Evolutionary conservation across 2,888 invertebrate genomes (phyloP).

Genomic region (Chrysodeixis includens): DNA sequence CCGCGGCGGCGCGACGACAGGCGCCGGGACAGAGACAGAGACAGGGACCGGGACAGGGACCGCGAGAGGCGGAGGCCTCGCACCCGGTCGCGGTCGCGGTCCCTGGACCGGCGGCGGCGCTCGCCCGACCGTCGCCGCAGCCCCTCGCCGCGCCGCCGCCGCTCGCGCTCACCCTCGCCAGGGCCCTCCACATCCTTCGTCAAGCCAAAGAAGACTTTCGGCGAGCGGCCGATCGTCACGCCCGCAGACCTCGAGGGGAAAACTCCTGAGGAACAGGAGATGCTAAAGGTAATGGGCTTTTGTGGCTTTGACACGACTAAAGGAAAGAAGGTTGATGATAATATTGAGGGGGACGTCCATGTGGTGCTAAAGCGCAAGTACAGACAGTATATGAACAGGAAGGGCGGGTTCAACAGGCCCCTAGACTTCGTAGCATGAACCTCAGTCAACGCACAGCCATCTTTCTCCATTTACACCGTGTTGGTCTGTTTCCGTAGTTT

Average conservation of each 20-base stretch:
- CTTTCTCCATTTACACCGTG: constrained; percentile 9
- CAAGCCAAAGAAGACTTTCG: constrained; percentile 79
- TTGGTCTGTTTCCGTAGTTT: constrained; percentile 49
- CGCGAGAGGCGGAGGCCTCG: constrained; percentile 81
- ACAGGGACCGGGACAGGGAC: constrained; percentile 79
- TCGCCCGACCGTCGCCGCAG: constrained; percentile 80
- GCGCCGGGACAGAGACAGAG: constrained; percentile 65
- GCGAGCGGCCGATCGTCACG: constrained; percentile 91
- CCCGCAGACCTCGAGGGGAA: constrained; percentile 97
- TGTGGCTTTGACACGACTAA: constrained; percentile 98
- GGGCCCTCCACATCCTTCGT: constrained; percentile 80
- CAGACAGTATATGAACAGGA: constrained; percentile 99
- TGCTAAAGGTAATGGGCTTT: constrained; percentile 99
- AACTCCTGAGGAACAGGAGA: constrained; percentile 96
- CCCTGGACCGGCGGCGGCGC: constrained; percentile 80
- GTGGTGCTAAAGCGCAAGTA: constrained; percentile 98
- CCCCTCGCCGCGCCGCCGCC: constrained; percentile 72
- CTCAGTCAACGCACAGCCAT: constrained; percentile 39
- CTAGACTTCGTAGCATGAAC: constrained; percentile 97
- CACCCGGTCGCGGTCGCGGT: constrained; percentile 82
- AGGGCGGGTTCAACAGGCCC: constrained; percentile 99
- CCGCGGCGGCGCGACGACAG: constrained; percentile 84
- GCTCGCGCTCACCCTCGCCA: constrained; percentile 78
- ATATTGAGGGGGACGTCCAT: constrained; percentile 98
- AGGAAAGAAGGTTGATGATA: constrained; percentile 98